Base-by-base conservation (phyloP, 2,113 vertebrate species). In the Syngnathoides biaculeatus region DNA sequence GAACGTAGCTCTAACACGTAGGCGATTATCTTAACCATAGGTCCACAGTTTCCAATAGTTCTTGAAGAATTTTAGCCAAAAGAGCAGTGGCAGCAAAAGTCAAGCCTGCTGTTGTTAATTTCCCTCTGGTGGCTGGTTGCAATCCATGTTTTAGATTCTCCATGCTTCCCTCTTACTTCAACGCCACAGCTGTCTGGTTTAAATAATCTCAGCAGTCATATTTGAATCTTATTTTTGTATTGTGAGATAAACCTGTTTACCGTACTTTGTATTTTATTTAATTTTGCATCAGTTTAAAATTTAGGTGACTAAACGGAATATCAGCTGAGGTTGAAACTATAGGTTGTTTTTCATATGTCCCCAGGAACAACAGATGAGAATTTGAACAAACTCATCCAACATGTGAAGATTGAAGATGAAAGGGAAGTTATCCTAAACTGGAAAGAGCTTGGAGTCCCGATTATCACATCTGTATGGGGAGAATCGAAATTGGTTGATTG, bases 281-380 rank as follows among this genome's bases (percentile, higher is more conserved):
- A 11, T 39, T 22, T 60, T 13, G 19, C 58, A 39, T 13, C 7
- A 13, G 11, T 1, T 22, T 19, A 40, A 40, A 20, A 60, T 60
- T 19, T 4, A 22, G n/a, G 50, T 24, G 10, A 53, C 13, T 27
- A 50, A 50, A 50, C 19, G 8, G 8, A 3, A 52, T 27, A 22
- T 30, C 13, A 57, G 27, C 55, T 19, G 8, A 57, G 8, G 5
- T 62, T 14, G 6, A 43, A 43, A 43, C 14, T 43, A 26, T 26
- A 39, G 9, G 38, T 24, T 69, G 14, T 72, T 64, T 62, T 70
- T 57, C 17, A 1, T 55, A 15, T 89, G 47, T 64, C 9, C 57
- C 48, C 90, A 98, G 97, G 97, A 86, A 98, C 95, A 65, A 98
- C 97, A 0, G 93, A 97, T 61, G 97, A 99, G 84, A 99, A 98